phyloP scores from a whole-genome alignment of 23 tunicate genomes.

The Phallusia fumigata region DNA sequence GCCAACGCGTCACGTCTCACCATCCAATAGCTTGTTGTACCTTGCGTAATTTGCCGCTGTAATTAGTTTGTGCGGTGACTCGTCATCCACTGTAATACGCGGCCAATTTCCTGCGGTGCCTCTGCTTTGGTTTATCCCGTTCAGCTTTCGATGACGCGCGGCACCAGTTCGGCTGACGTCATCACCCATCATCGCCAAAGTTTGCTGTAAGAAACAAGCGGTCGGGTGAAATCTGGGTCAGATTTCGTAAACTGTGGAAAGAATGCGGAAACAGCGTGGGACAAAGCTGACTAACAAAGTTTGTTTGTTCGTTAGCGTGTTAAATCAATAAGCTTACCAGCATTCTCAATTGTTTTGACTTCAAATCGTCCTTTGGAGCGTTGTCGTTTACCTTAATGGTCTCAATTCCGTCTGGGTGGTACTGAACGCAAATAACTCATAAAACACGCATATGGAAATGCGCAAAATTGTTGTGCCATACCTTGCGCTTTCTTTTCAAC shows the following conservation, averaged over 20 bases:
- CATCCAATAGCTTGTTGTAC: background rate
- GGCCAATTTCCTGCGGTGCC: background rate
- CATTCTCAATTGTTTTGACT: background rate
- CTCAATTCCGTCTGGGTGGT: background rate
- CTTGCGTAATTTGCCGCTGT: slow-evolving; percentile 1
- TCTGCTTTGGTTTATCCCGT: background rate
- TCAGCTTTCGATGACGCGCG: background rate
- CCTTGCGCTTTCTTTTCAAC: background rate
- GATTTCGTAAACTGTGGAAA: too few species aligned
- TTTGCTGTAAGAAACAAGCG: background rate
- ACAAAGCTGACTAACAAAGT: too few species aligned
- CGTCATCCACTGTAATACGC: background rate
- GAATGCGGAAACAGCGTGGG: too few species aligned
- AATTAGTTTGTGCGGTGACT: background rate
- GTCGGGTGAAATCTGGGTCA: too few species aligned
- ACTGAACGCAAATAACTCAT: background rate
- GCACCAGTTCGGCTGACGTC: background rate
- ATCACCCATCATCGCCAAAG: background rate
- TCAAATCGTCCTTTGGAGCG: too few species aligned
- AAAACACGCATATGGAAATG: background rate
- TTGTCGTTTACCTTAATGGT: background rate
- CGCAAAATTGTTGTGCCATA: background rate
- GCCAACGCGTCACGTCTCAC: too few species aligned
- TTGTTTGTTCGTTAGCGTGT: too few species aligned
- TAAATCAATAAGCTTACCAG: background rate